Evolutionary conservation across 2,888 invertebrate genomes (phyloP).

Genomic region (Melieria picta): DNA sequence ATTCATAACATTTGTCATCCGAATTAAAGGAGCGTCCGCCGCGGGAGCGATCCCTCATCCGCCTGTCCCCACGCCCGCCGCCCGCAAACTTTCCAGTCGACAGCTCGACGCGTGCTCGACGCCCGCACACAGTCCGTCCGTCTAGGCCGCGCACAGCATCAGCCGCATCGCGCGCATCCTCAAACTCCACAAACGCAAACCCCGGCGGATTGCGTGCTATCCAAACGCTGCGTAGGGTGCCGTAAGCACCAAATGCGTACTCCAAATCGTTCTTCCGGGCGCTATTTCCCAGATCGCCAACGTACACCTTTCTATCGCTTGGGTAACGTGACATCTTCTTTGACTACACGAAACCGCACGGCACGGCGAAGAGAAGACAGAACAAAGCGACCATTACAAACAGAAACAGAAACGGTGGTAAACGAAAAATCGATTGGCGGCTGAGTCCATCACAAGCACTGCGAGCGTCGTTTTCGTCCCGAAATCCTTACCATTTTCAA

Average conservation of each 20-base stretch:
- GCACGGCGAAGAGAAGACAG: not conserved
- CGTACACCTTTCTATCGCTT: conserved; percentile 93
- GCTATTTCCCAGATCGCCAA: conserved; percentile 91
- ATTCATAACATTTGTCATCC: conserved; percentile 93
- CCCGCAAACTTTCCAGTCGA: conserved; percentile 83
- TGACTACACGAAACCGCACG: conserved; percentile 38
- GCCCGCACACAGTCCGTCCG: conserved; percentile 87
- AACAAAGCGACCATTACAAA: conserved; percentile 1
- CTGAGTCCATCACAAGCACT: not conserved
- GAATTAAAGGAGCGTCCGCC: conserved; percentile 78
- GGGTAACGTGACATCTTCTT: conserved; percentile 67
- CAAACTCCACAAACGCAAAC: conserved; percentile 94
- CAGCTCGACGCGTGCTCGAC: conserved; percentile 89
- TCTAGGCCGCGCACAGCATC: conserved; percentile 84
- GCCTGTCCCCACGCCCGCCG: conserved; percentile 57
- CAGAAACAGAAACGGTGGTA: conserved; percentile 10
- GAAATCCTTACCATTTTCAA: conserved; percentile 20
- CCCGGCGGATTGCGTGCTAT: conserved; percentile 94
- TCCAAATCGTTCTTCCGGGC: conserved; percentile 94
- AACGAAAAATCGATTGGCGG: conserved; percentile 28
- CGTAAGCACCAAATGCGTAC: conserved; percentile 92
- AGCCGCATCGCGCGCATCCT: conserved; percentile 89
- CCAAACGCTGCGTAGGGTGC: conserved; percentile 93
- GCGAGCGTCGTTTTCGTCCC: not conserved
- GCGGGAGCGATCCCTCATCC: conserved; percentile 47